These are phyloP conservation scores for Macrostomum lignano DNA, from an alignment of 1,140 invertebrate species.

Conservation along the genomic window DNA sequence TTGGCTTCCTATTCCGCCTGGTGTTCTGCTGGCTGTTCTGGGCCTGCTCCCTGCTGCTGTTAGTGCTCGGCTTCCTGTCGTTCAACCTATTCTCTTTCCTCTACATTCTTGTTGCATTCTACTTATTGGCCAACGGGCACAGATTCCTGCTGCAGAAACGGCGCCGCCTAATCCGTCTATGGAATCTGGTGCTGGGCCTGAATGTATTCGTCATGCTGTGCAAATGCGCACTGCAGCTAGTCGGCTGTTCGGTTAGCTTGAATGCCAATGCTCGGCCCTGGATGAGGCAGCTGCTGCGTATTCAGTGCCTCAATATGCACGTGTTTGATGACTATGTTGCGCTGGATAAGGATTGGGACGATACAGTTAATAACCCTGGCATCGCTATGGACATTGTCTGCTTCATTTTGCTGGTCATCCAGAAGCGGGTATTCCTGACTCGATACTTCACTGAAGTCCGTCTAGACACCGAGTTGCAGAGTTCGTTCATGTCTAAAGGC, in stretches of 20 bases:
- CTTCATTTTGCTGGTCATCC: slow-evolving; percentile 63
- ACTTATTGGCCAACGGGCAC: slow-evolving; percentile 84
- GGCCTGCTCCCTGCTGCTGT: slow-evolving; percentile 70
- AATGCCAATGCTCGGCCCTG: slow-evolving; percentile 47
- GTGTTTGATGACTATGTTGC: neutral
- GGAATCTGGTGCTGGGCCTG: slow-evolving; percentile 61
- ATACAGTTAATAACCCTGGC: too few species aligned
- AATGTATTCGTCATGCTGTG: slow-evolving; percentile 58
- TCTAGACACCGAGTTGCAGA: slow-evolving; percentile 67
- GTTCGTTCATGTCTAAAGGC: slow-evolving; percentile 57
- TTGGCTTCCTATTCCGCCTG: too few species aligned
- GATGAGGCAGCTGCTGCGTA: slow-evolving; percentile 60
- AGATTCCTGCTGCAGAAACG: slow-evolving; percentile 59
- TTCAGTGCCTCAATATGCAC: slow-evolving; percentile 38
- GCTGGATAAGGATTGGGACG: too few species aligned
- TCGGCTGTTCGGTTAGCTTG: slow-evolving; percentile 53
- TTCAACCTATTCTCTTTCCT: slow-evolving; percentile 76
- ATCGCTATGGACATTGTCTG: slow-evolving; percentile 83
- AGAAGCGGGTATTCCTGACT: slow-evolving; percentile 61
- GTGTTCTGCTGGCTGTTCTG: slow-evolving; percentile 45
- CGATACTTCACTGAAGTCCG: slow-evolving; percentile 85
- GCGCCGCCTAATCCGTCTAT: slow-evolving; percentile 47
- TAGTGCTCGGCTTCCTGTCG: slow-evolving; percentile 62
- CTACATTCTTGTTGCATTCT: slow-evolving; percentile 74
- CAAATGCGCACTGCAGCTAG: slow-evolving; percentile 46